phyloP scores from a whole-genome alignment of 2,113 vertebrate species.

The Numida meleagris region DNA sequence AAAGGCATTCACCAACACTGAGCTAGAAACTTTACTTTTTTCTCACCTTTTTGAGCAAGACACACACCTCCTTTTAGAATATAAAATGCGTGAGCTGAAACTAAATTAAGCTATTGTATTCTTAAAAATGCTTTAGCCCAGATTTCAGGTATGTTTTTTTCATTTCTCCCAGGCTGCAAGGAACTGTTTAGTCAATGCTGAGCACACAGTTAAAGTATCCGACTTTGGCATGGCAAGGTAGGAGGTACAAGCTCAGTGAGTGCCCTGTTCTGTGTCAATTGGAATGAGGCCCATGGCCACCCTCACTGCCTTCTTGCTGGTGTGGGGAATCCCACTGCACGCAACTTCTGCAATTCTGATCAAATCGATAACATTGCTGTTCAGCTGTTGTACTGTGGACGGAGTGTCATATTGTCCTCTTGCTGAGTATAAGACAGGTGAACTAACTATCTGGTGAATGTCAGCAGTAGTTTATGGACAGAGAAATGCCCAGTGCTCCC shows the following conservation, averaged over 20 bases:
- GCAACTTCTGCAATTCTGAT: background rate
- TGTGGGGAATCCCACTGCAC: background rate
- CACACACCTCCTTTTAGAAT: background rate
- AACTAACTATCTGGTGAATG: background rate
- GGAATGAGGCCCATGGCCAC: background rate
- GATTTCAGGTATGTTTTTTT: background rate
- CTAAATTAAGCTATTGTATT: background rate
- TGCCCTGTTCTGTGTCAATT: background rate
- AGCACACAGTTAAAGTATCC: conserved; percentile 84
- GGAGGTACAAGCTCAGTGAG: background rate
- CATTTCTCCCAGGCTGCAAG: conserved; percentile 83
- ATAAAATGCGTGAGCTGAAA: background rate
- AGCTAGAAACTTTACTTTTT: background rate
- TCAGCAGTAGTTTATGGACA: background rate
- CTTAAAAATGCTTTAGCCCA: background rate
- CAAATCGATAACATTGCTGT: background rate
- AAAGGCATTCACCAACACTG: background rate
- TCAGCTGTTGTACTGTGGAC: background rate
- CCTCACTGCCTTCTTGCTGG: background rate
- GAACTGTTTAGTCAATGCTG: conserved; percentile 85
- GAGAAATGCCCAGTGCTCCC: background rate
- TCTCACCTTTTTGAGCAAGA: background rate
- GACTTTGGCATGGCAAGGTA: conserved; percentile 93
- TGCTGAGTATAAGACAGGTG: background rate
- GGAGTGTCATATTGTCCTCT: rapidly evolving